phyloP scores from a whole-genome alignment of 2,113 vertebrate genomes.

The Aldabrachelys gigantea region DNA sequence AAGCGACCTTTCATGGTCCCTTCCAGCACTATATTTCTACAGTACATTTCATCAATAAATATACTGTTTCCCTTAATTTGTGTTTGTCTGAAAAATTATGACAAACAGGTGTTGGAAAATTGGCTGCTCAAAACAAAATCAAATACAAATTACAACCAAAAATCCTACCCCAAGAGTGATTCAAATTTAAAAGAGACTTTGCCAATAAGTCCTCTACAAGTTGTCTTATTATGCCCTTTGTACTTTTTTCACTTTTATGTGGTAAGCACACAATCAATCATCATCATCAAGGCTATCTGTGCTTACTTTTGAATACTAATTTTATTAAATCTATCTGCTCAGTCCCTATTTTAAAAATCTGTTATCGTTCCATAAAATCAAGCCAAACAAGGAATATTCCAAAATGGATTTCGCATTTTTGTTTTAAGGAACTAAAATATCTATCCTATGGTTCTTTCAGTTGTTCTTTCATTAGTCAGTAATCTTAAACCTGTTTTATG shows the following conservation, averaged over 20 bases:
- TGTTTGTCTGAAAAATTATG: not conserved
- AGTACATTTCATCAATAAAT: not conserved
- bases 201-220: not conserved
- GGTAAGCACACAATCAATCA: not conserved
- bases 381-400: too few relatives aligned
- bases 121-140: not conserved
- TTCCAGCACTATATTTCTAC: too few relatives aligned
- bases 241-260: not conserved
- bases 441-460: not conserved
- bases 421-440: not conserved
- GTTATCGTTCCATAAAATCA: rapidly evolving
- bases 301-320: not conserved
- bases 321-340: not conserved
- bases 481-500: not conserved
- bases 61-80: not conserved
- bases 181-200: not conserved
- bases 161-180: rapidly evolving
- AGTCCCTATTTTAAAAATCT: not conserved
- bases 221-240: not conserved
- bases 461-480: not conserved
- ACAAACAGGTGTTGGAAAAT: not conserved
- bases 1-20: too few relatives aligned
- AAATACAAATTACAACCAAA: not conserved
- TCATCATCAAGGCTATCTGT: not conserved
- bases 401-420: not conserved